Base-by-base conservation (phyloP, 2,797 vertebrate genomes). In the Graptemys geographica region DNA sequence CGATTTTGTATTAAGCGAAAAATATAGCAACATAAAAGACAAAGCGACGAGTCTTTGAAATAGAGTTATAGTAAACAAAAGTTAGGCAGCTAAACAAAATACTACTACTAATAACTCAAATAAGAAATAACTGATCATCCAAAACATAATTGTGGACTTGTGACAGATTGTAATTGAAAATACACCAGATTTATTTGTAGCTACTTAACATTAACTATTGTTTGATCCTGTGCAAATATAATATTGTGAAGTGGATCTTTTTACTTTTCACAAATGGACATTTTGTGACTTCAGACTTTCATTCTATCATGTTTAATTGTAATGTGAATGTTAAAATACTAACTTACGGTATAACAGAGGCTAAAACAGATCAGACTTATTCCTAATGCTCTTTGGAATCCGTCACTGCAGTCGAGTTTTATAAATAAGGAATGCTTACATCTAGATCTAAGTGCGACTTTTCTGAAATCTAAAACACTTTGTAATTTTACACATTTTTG, bases 401-500 rank as follows among this genome's bases (percentile, higher is more conserved):
- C 33, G 8, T 44, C 49, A 27, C 28, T 55, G 18, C 51, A 83
- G 10, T 9, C 7, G 49, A 78, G 84, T 91, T 25, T 13, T 65
- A 83, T 28, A 51, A 55, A 62, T 12, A 65, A 62, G 74, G 51
- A n/a, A 76, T 79, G 53, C 27, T 47, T 62, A 31, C 3, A 3
- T 55, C 80, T 78, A 78, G 47, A 88, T 56, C 88, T 90, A 87
- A 79, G 55, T 65, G 49, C 88, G 74, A 89, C 76, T 83, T 83
- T 83, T 69, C 44, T 31, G 21, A 37, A n/a, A 79, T 83, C 81
- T 57, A 79, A 83, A 87, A 81, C 83, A 91, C 92, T 86, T 81
- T 81, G 74, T 84, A 85, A 79, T 88, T 91, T 89, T 76, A 62
- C 81, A 93, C 93, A 91, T 90, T 94, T 96, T 81, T 95, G 95